phyloP scores from a whole-genome alignment of 2,888 invertebrate genomes.

The Hypomecis punctinalis region DNA sequence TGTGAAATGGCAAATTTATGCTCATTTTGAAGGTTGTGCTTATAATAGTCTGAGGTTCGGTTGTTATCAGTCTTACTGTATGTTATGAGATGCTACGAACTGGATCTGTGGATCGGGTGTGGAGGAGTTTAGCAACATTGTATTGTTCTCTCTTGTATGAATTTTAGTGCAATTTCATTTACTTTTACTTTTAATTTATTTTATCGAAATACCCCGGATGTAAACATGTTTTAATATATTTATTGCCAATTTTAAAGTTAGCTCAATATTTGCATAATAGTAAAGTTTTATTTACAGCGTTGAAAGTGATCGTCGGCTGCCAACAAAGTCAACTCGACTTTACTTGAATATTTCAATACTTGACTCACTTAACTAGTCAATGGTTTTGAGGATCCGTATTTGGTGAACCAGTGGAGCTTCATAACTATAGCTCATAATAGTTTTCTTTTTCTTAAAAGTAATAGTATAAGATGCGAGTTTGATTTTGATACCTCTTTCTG shows the following conservation, averaged over 20 bases:
- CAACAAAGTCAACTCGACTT: conserved; percentile 28
- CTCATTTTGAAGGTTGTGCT: conserved; percentile 78
- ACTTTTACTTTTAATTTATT: conserved; percentile 9
- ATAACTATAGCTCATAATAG: conserved; percentile 66
- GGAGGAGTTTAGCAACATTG: conserved; percentile 75
- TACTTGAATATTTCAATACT: conserved; percentile 40
- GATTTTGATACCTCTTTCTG: conserved; percentile 59
- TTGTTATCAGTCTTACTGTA: conserved; percentile 53
- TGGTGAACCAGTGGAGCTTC: conserved; percentile 64
- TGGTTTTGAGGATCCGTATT: conserved; percentile 67
- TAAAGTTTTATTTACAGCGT: not conserved
- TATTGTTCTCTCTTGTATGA: conserved; percentile 41
- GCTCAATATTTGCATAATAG: conserved; percentile 2
- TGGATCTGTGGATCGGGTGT: conserved; percentile 42
- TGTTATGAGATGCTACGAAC: conserved; percentile 45
- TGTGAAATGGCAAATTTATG: conserved; percentile 55
- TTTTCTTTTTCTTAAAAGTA: conserved; percentile 58
- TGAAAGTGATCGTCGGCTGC: not conserved
- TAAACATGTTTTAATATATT: conserved; percentile 5
- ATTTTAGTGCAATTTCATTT: conserved; percentile 9
- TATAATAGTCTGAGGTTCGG: conserved; percentile 67
- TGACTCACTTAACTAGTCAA: conserved; percentile 74
- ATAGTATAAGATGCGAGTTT: conserved; percentile 55
- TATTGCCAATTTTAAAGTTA: not conserved
- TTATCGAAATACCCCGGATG: conserved; percentile 2